Conservation (phyloP, 1,140 invertebrate species). For the Drosophila kohkoa region DNA sequence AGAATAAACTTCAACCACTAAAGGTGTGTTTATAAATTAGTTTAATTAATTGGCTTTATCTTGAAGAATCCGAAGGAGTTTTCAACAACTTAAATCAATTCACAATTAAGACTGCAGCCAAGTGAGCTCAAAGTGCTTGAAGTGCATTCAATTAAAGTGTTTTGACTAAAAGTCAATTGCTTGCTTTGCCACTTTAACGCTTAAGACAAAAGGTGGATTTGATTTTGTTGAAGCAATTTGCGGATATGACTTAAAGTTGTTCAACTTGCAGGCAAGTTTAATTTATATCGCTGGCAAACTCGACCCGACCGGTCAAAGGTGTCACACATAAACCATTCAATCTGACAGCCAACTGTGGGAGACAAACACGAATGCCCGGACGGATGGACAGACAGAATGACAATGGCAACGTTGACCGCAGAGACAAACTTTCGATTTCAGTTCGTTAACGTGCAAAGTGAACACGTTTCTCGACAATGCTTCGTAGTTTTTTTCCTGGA, state of each 20-base stretch:
- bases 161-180: not conserved
- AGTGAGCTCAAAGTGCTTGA: not conserved
- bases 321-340: slow-evolving; percentile 82
- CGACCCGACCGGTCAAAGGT: slow-evolving; percentile 76
- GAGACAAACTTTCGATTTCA: slow-evolving; percentile 76
- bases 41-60: too few species aligned
- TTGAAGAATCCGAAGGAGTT: too few species aligned
- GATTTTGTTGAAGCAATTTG: slow-evolving; percentile 19
- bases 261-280: slow-evolving; percentile 44
- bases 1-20: too few species aligned
- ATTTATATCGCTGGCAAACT: slow-evolving; percentile 65
- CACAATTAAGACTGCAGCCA: too few species aligned
- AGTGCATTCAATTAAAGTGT: not conserved
- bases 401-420: slow-evolving; percentile 61
- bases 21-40: too few species aligned
- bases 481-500: slow-evolving; percentile 20
- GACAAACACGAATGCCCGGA: slow-evolving; percentile 18
- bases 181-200: not conserved
- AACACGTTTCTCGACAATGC: slow-evolving; percentile 66
- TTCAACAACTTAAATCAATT: too few species aligned
- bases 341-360: slow-evolving; percentile 65
- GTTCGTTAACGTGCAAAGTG: slow-evolving; percentile 74
- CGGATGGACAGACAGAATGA: slow-evolving; percentile 3
- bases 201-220: not conserved
- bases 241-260: slow-evolving; percentile 37